Evolutionary conservation across 2,797 vertebrate species (phyloP).

Genomic region (Rhincodon typus): DNA sequence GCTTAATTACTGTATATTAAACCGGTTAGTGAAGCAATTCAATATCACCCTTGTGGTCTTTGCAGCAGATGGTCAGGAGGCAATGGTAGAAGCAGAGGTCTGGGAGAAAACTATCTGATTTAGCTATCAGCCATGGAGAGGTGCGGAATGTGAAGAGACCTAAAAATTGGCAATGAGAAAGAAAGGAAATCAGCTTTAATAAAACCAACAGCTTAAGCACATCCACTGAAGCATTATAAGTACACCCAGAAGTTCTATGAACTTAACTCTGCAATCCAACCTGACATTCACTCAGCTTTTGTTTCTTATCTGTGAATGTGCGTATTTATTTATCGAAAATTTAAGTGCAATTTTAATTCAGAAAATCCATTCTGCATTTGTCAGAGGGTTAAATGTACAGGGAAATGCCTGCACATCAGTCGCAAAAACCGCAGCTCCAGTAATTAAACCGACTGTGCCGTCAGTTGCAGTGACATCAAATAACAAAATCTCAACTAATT

Average conservation of each 20-base stretch:
- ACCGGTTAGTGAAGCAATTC: background rate
- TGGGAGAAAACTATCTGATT: background rate
- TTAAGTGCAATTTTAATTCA: background rate
- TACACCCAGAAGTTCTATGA: background rate
- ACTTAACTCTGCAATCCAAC: background rate
- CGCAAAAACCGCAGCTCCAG: background rate
- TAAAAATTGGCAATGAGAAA: background rate
- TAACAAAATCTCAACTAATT: conserved; percentile 53
- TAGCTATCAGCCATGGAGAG: background rate
- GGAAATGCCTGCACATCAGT: background rate
- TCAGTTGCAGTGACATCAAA: conserved; percentile 48
- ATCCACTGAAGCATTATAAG: background rate
- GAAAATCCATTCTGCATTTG: background rate
- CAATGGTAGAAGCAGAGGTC: background rate
- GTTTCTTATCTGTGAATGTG: background rate
- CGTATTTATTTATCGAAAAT: background rate
- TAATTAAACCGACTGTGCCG: conserved; percentile 32
- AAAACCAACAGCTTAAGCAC: background rate
- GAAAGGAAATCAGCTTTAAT: background rate
- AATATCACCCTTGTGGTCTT: background rate
- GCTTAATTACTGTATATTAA: background rate
- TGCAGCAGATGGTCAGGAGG: background rate
- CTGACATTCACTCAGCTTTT: background rate
- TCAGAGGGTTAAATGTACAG: background rate
- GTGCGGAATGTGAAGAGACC: background rate